Evolutionary conservation across 2,888 invertebrate species (phyloP), one percentile per base, ranked within the genome.

Genomic region (Hirtodrosophila duncani): DNA sequence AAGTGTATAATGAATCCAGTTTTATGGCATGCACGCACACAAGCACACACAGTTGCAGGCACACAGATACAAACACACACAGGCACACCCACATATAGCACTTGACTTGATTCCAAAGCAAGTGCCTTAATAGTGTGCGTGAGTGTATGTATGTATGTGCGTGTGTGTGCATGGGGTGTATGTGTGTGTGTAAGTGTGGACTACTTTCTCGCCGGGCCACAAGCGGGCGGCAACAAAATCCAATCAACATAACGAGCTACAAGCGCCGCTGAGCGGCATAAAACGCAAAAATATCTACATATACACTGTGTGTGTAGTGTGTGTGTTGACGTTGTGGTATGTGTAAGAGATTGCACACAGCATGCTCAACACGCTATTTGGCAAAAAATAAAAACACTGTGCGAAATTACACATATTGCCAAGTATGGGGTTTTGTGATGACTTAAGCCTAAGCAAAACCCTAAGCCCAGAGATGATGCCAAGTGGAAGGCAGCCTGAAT

Each of bases 181-280:
- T 16, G 46, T 44, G 23, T 41, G 41, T 36, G 31, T 46, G 34
- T 41, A 51, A 52, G 59, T 61, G 68, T 70, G 72, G 51, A 78
- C 72, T 72, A 72, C 72, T 72, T 78, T 78, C 72, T 53, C 59
- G 75, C 70, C 53, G 62, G 46, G 49, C 41, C 46, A 63, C 63
- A 63, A 62, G 75, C 78, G 75, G 70, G 69, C 72, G 63, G 72
- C 72, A n/a, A 67, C 69, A 77, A 81, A 81, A 80, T 80, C 82
- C 80, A 80, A 80, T 80, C 80, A 80, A 70, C 82, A 80, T 80
- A 80, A 80, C 78, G 82, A 80, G 78, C 78, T 74, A 71, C 71
- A 69, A 81, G 77, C 77, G 80, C 57, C 70, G 81, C 71, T 67
- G 67, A 79, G 80, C 80, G 80, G 72, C 72, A 68, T 79, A 65